Base-by-base conservation (phyloP, 2,797 vertebrate species). In the Tragelaphus eurycerus region DNA sequence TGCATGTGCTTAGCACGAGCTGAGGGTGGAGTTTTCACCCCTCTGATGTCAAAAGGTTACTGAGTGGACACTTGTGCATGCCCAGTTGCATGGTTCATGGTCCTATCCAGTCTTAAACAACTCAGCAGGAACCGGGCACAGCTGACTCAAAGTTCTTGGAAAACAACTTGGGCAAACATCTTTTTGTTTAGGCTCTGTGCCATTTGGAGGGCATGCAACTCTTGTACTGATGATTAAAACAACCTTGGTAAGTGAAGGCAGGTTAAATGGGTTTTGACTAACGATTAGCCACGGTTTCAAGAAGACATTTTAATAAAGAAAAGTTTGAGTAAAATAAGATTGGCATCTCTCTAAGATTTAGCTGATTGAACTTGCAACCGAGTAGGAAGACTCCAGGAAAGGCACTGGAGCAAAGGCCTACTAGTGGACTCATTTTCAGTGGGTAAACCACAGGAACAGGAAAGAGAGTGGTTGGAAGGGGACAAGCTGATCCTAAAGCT, bases 311-410 rank as follows among this genome's bases (percentile, higher is more conserved):
- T 67, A 93, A 54, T 19, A 27, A 91, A 93, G 50, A 85, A 81
- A 92, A 54, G 0, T 19, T 71, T 86, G 86, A 86, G 29, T 78
- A 74, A 90, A 93, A 91, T 86, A 89, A n/a, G 11, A 90, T n/a
- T 50, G 82, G 10, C 79, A 92, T 15, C n/a, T 79, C 16, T 25
- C 43, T 84, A 54, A 62, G 52, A 92, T 50, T 93, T 96, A 79
- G 96, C 60, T 67, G 59, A 76, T 19, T 84, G 78, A 81, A 27
- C 11, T 55, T 27, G 21, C 3, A 27, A 11, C 4, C 2, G 15
- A 38, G 13, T 31, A 46, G n/a, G 14, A n/a, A 60, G 62, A 93
- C 1, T 12, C n/a, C 38, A 25, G 25, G 16, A 89, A 60, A 84
- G 46, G 10, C 1, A 0, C 27, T 7, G 50, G 43, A 23, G 16